Evolutionary conservation across 1,140 invertebrate genomes (phyloP).

Genomic region (Temnothorax longispinosus): DNA sequence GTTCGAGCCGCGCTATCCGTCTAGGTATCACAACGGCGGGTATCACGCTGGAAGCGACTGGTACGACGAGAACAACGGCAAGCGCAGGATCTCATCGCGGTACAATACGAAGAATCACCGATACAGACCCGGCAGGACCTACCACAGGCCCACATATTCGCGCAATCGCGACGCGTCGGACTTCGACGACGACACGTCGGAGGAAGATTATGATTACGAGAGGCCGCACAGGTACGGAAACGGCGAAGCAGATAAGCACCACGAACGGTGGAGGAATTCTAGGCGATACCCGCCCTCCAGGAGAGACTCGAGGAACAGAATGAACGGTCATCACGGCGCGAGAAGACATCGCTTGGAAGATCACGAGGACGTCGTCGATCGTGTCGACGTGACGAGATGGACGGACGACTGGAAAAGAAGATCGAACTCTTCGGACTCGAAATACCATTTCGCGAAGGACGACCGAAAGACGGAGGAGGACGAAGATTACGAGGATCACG

Average conservation of each 20-base stretch:
- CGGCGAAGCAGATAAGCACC: neutral
- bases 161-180: constrained; percentile 48
- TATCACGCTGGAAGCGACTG: constrained; percentile 49
- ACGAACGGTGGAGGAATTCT: constrained; percentile 34
- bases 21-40: constrained; percentile 20
- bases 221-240: constrained; percentile 1
- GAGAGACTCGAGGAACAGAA: constrained; percentile 30
- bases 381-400: neutral
- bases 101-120: constrained; percentile 34
- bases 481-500: constrained; percentile 66
- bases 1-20: constrained; percentile 47
- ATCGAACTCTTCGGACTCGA: constrained; percentile 40
- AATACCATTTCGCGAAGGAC: neutral
- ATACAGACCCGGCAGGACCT: neutral
- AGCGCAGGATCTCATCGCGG: constrained; percentile 6
- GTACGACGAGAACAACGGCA: constrained; percentile 49
- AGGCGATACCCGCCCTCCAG: constrained; percentile 24
- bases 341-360: constrained; percentile 27
- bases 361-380: neutral
- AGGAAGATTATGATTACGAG: constrained; percentile 59
- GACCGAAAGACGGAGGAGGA: constrained; percentile 11
- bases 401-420: constrained; percentile 32
- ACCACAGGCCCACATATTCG: constrained; percentile 21
- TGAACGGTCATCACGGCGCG: constrained; percentile 12
- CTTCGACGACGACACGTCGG: constrained; percentile 52